phyloP scores from a whole-genome alignment of 2,888 invertebrate species.

The Pyrrhia umbra region DNA sequence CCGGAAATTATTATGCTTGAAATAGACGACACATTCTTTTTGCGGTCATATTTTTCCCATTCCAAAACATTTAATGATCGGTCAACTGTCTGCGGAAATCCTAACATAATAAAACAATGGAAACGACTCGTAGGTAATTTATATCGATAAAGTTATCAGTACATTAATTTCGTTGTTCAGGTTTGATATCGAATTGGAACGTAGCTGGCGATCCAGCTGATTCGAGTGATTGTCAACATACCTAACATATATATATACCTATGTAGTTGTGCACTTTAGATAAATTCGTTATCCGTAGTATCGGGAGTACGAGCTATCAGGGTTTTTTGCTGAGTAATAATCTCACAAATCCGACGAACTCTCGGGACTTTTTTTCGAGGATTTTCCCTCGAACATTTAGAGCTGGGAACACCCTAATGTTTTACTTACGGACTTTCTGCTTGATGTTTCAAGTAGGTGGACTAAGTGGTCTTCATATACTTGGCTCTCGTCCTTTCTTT shows the following conservation, averaged over 20 bases:
- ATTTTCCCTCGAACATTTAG: background rate
- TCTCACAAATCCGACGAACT: background rate
- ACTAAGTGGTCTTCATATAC: no score
- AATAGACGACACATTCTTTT: no score
- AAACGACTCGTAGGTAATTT: constrained; percentile 14
- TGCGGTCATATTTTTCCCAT: no score
- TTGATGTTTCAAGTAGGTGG: background rate
- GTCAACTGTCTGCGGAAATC: background rate
- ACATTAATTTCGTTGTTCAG: background rate
- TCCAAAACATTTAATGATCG: no score
- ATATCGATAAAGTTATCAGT: constrained; percentile 38
- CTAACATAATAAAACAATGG: constrained; percentile 45
- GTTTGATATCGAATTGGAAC: constrained; percentile 10
- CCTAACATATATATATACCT: background rate
- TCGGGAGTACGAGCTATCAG: background rate
- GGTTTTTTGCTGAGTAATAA: no score
- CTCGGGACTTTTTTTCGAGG: background rate
- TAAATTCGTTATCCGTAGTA: background rate
- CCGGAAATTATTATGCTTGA: no score
- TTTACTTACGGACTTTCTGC: background rate
- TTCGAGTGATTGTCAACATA: background rate
- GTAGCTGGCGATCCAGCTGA: background rate
- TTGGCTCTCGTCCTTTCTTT: no score
- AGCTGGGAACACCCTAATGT: background rate
- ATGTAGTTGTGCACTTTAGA: background rate